Conservation (phyloP, 2,888 invertebrate species). For the Dromius quadrimaculatus region DNA sequence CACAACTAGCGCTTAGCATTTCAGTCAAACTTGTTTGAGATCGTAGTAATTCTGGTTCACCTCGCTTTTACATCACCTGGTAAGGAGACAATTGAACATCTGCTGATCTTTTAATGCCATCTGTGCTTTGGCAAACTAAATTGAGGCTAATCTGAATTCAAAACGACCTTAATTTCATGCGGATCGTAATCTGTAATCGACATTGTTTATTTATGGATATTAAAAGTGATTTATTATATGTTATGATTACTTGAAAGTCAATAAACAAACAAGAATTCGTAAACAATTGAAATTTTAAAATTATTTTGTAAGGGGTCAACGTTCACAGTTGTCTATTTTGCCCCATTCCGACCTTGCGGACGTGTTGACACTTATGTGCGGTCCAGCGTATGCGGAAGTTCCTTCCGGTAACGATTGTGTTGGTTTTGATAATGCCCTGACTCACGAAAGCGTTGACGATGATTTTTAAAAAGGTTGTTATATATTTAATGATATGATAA, state of each 20-base stretch:
- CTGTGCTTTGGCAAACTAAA: no score
- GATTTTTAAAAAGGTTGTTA: no score
- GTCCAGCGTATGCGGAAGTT: slow-evolving; percentile 26
- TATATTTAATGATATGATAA: no score
- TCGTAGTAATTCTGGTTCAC: neutral
- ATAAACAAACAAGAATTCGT: neutral
- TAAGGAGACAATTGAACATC: neutral
- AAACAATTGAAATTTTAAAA: neutral
- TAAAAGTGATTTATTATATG: neutral
- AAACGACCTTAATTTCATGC: no score
- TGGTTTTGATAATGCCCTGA: slow-evolving; percentile 27
- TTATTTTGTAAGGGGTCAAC: no score
- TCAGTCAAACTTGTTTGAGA: neutral
- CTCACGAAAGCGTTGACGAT: no score
- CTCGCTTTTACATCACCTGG: slow-evolving; percentile 9
- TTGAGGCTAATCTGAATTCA: no score
- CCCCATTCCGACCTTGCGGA: neutral
- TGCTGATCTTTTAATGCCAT: slow-evolving; percentile 1
- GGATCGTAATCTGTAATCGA: no score
- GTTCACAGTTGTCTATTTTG: no score
- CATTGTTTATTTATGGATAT: no score
- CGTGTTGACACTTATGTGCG: neutral
- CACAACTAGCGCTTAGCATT: no score
- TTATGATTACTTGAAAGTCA: neutral
- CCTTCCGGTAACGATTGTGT: slow-evolving; percentile 44